Percentiles rank a stretch among this genome's conserved stretches.
Conservation (phyloP, 1,140 invertebrate species). For the Philotrypesis tridentata region DNA sequence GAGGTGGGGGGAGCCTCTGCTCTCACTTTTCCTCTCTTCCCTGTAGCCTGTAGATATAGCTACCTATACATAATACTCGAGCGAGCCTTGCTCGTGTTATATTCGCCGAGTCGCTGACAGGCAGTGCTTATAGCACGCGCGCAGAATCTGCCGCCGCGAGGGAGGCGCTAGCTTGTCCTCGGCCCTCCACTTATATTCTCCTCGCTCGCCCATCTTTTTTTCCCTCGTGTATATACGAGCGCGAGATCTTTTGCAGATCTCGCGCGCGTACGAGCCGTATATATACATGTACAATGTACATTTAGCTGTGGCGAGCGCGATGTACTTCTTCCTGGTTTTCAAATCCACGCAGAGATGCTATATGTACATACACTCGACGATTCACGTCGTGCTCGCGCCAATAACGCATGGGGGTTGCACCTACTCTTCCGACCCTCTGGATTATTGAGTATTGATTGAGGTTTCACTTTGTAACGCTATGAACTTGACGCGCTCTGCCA, state of each 20-base stretch:
- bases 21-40: background rate
- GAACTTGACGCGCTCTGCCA: constrained; percentile 13
- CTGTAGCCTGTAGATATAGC: background rate
- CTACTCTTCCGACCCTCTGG: background rate
- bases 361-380: too few relatives aligned
- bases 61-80: background rate
- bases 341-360: too few relatives aligned
- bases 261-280: too few relatives aligned
- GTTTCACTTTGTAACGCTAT: constrained; percentile 7
- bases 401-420: background rate
- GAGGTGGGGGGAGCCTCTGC: background rate
- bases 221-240: too few relatives aligned
- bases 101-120: background rate
- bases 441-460: constrained; percentile 27
- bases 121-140: background rate
- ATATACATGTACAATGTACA: background rate
- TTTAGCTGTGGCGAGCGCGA: too few relatives aligned
- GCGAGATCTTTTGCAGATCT: background rate
- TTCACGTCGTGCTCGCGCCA: too few relatives aligned
- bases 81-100: background rate
- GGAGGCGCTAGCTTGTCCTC: background rate
- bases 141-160: background rate
- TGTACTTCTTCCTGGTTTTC: too few relatives aligned
- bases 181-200: background rate
- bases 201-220: background rate